Percentiles rank a stretch among this genome's conserved stretches.
Conservation (phyloP, 2,113 vertebrate genomes). For the Clarias magur region DNA sequence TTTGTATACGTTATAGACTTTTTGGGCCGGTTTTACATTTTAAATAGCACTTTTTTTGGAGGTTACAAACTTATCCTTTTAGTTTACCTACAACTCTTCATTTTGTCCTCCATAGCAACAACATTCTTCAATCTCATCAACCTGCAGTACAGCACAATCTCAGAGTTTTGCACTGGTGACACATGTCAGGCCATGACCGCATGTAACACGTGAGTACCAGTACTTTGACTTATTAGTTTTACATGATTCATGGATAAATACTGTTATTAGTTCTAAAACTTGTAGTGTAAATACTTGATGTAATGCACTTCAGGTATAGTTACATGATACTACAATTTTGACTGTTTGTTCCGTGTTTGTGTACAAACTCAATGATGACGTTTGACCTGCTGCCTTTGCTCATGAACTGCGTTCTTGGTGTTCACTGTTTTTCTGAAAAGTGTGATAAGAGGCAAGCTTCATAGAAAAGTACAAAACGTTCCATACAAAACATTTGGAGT, state of each 20-base stretch:
- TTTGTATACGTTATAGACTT: no score
- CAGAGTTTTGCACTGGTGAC: conserved; percentile 98
- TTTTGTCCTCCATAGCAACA: conserved; percentile 78
- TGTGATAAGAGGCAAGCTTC: no score
- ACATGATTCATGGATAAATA: background rate
- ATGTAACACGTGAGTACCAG: conserved; percentile 90
- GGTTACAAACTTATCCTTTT: background rate
- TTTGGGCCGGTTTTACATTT: background rate
- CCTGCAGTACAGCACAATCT: conserved; percentile 99
- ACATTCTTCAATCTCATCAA: conserved; percentile 99
- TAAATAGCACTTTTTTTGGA: background rate
- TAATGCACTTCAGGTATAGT: background rate
- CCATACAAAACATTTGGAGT: background rate
- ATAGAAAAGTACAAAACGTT: background rate
- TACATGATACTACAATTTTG: background rate
- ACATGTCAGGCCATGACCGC: conserved; percentile 97
- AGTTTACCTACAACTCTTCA: background rate
- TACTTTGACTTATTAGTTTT: conserved; percentile 13
- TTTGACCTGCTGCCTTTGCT: background rate
- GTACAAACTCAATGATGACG: background rate
- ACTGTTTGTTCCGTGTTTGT: background rate
- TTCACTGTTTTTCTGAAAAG: background rate
- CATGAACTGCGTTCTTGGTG: background rate
- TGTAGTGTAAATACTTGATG: no score
- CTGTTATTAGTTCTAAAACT: background rate